Conservation (phyloP, 1,140 invertebrate species). For the Kradibia gibbosae region DNA sequence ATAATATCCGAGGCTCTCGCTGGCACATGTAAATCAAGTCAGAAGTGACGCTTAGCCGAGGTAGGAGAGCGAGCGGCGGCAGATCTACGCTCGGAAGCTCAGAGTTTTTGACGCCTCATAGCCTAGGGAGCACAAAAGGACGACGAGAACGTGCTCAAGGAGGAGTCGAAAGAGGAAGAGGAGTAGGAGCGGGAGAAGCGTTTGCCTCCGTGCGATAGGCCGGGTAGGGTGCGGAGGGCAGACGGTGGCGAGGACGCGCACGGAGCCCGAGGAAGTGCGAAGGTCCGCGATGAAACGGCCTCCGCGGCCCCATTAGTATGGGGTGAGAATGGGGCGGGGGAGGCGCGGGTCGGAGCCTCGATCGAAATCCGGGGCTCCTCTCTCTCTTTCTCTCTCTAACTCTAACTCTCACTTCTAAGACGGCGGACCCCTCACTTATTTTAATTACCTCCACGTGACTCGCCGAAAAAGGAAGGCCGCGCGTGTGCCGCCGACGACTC, state of each 20-base stretch:
- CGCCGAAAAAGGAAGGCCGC: constrained; percentile 60
- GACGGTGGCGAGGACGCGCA: not conserved
- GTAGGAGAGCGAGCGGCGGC: not conserved
- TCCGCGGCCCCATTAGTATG: not conserved
- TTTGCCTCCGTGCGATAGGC: no score
- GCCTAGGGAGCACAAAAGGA: not conserved
- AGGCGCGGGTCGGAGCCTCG: constrained; percentile 61
- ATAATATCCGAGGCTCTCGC: not conserved
- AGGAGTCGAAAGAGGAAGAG: no score
- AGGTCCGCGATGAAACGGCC: not conserved
- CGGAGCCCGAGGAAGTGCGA: not conserved
- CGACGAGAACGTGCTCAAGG: not conserved
- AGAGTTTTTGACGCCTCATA: not conserved
- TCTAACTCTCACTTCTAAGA: constrained; percentile 54
- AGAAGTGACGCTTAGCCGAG: not conserved
- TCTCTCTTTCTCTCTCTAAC: constrained; percentile 50
- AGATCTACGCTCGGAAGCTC: not conserved
- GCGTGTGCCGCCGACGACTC: not conserved
- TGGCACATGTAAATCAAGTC: not conserved
- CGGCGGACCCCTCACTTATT: constrained; percentile 65
- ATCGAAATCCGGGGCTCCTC: constrained; percentile 46
- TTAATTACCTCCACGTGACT: constrained; percentile 72
- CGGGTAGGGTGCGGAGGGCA: not conserved
- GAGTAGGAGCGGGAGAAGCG: no score
- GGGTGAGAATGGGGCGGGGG: constrained; percentile 3